phyloP scores from a whole-genome alignment of 2,797 vertebrate species.

The Galagoides demidoff region DNA sequence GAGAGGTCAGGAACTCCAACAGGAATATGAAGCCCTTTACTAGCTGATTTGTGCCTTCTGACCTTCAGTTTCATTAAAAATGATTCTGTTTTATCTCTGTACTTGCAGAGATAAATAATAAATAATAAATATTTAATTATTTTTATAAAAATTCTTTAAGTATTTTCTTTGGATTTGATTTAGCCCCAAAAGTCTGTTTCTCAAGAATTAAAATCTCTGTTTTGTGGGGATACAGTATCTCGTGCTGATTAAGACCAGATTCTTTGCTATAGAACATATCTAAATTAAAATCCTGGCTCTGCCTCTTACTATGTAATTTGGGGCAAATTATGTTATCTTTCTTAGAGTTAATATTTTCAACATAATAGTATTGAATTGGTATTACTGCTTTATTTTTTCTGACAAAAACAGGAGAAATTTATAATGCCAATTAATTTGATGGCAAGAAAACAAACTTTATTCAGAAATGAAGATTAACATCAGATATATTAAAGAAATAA shows the following conservation, averaged over 20 bases:
- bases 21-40: neutral
- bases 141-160: neutral
- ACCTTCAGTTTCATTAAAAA: neutral
- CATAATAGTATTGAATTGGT: neutral
- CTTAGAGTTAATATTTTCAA: neutral
- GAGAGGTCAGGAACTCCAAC: neutral
- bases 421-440: neutral
- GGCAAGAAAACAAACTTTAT: neutral
- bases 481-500: neutral
- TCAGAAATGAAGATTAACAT: neutral
- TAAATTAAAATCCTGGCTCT: neutral
- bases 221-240: neutral
- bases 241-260: neutral
- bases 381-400: neutral
- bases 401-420: no score
- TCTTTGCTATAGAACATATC: neutral
- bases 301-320: neutral
- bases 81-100: neutral
- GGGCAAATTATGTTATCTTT: neutral
- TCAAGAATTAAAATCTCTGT: neutral
- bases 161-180: neutral
- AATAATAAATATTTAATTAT: neutral
- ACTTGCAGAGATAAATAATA: no score
- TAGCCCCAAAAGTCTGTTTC: neutral
- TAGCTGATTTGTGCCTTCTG: neutral